These are phyloP conservation scores for Anas platyrhynchos DNA, from an alignment of 2,113 vertebrate species.

Conservation along the genomic window DNA sequence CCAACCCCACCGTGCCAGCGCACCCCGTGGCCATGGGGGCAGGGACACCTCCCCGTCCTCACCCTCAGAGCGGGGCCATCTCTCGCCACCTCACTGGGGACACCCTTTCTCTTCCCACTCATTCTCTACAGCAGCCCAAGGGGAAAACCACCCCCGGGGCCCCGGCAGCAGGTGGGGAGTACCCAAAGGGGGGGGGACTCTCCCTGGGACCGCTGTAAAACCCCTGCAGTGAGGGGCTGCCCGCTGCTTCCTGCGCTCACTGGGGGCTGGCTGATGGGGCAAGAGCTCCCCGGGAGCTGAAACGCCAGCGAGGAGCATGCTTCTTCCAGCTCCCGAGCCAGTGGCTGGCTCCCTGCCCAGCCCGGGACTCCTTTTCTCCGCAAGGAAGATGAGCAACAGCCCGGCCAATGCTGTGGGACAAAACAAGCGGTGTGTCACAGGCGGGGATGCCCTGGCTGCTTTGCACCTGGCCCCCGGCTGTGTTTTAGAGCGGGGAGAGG, in stretches of 20 bases:
- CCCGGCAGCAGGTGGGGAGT: neutral
- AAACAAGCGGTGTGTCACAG: neutral
- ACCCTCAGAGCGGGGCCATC: neutral
- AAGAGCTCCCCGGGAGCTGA: neutral
- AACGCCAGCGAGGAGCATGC: neutral
- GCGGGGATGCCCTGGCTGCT: neutral
- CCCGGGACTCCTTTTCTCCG: neutral
- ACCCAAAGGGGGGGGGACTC: neutral
- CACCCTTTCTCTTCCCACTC: neutral
- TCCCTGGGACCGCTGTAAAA: neutral
- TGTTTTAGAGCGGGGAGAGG: neutral
- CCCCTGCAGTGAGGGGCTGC: neutral
- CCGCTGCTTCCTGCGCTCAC: neutral
- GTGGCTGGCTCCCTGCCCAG: neutral
- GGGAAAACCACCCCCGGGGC: neutral
- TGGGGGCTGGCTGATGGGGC: neutral
- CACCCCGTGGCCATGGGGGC: too few relatives aligned
- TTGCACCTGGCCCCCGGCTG: neutral
- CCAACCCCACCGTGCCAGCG: neutral
- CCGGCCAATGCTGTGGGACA: neutral
- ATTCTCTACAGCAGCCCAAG: neutral
- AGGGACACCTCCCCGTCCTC: neutral
- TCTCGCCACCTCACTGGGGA: neutral
- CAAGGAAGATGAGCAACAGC: neutral
- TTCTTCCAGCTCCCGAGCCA: neutral